These are phyloP conservation scores for Brachionus paranguensis DNA, from an alignment of 1,140 invertebrate species.

Conservation along the genomic window DNA sequence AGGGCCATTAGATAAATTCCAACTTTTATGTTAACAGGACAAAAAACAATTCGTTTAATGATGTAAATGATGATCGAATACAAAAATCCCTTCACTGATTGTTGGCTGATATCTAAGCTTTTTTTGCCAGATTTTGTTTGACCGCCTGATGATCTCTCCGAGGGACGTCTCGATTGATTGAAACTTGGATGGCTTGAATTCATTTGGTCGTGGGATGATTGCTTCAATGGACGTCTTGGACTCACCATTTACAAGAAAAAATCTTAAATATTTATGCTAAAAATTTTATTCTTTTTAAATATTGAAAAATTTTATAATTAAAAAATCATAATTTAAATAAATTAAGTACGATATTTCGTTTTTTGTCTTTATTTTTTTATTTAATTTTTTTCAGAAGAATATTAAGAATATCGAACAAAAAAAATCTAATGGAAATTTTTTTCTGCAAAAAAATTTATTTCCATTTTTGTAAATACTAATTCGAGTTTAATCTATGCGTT, in stretches of 20 bases:
- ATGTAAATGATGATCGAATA: neutral
- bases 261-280: neutral
- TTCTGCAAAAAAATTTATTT: too few relatives aligned
- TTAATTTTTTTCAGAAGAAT: too few relatives aligned
- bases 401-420: too few relatives aligned
- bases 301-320: neutral
- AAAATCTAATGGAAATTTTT: too few relatives aligned
- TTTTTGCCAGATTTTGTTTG: neutral
- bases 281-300: neutral
- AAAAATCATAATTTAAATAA: too few relatives aligned
- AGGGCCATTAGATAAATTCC: conserved; percentile 72
- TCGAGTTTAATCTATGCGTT: too few relatives aligned
- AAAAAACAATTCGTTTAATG: conserved; percentile 29
- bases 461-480: too few relatives aligned
- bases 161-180: neutral
- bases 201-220: neutral
- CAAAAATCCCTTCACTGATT: neutral
- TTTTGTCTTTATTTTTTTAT: too few relatives aligned
- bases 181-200: neutral
- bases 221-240: neutral
- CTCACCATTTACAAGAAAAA: neutral
- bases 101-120: neutral
- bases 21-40: conserved; percentile 69
- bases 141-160: neutral
- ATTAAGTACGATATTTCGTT: too few relatives aligned